Percentiles rank a stretch among this genome's conserved stretches.
These are phyloP conservation scores for Halocynthia aurantium DNA, from an alignment of 23 tunicate species.

Conservation along the genomic window DNA sequence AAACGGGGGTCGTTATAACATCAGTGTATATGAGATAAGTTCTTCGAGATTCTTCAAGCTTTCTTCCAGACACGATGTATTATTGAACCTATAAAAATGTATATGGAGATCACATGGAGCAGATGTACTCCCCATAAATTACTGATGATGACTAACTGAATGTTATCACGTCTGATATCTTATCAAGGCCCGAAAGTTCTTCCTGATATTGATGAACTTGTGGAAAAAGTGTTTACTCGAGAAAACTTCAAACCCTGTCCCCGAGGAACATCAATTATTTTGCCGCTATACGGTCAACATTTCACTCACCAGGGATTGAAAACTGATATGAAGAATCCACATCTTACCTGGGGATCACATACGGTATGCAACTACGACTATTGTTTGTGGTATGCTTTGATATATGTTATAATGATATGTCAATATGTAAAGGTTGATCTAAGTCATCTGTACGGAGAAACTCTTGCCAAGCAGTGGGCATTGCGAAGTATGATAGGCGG, in stretches of 20 bases:
- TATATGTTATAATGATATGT: neutral
- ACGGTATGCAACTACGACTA: constrained; percentile 15
- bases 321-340: constrained; percentile 4
- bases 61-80: too few species aligned
- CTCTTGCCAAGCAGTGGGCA: constrained; percentile 9
- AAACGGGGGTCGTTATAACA: neutral
- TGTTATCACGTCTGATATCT: too few species aligned
- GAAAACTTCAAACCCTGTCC: constrained; percentile 22
- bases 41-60: neutral
- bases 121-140: too few species aligned
- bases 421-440: constrained; percentile 16
- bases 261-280: constrained; percentile 21
- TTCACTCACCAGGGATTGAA: constrained; percentile 41
- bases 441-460: constrained; percentile 39
- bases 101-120: too few species aligned
- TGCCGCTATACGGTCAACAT: constrained; percentile 48
- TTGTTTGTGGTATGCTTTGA: neutral
- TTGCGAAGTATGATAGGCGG: constrained; percentile 21
- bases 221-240: constrained; percentile 23
- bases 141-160: too few species aligned
- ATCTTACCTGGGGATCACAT: constrained; percentile 21
- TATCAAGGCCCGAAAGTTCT: constrained; percentile 28
- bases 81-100: too few species aligned
- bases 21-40: neutral
- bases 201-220: constrained; percentile 30